A percentile compares a stretch with the other conserved stretches of the same genome.
These are phyloP conservation scores for Homalodisca vitripennis DNA, from an alignment of 1,140 invertebrate species.

Conservation along the genomic window DNA sequence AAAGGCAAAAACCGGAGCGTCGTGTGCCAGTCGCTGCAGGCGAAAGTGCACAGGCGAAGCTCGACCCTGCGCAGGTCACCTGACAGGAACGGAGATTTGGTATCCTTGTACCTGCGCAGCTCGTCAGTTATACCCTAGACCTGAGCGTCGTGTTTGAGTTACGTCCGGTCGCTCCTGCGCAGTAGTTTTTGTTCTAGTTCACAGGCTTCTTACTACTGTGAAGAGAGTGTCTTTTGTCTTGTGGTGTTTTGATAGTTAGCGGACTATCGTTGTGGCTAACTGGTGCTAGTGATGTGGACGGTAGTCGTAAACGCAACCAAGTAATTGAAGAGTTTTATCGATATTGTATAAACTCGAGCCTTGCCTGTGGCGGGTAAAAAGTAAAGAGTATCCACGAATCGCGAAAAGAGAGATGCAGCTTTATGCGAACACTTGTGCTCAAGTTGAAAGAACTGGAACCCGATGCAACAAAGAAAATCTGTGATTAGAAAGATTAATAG, in stretches of 20 bases:
- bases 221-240: neutral
- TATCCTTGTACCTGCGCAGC: constrained; percentile 25
- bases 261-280: constrained; percentile 15
- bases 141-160: constrained; percentile 24
- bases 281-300: neutral
- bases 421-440: constrained; percentile 41
- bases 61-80: constrained; percentile 33
- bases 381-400: constrained; percentile 43
- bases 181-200: neutral
- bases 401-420: constrained; percentile 40
- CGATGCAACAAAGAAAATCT: constrained; percentile 37
- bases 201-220: neutral
- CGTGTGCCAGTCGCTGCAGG: constrained; percentile 34
- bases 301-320: constrained; percentile 12
- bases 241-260: neutral
- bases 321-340: constrained; percentile 11
- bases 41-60: constrained; percentile 36
- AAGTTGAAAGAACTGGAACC: constrained; percentile 42
- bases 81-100: neutral
- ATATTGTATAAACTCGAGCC: constrained; percentile 8
- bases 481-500: constrained; percentile 45
- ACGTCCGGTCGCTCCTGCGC: neutral
- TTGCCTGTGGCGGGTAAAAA: constrained; percentile 39
- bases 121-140: too few relatives aligned
- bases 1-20: constrained; percentile 18